Conservation (phyloP, 2,888 invertebrate species). For the Nymphalis c-album region DNA sequence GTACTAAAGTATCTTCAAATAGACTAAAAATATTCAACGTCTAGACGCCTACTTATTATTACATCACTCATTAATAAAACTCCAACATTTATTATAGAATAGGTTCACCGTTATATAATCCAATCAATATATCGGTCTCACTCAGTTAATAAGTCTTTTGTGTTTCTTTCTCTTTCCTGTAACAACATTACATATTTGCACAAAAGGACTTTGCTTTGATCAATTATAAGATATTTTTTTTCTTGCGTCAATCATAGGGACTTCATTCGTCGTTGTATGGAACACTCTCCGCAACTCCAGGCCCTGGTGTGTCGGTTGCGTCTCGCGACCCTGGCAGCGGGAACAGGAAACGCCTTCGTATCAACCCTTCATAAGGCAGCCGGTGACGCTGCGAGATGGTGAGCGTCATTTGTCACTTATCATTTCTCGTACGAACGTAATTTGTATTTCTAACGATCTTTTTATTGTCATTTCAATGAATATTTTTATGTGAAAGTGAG, state of each 20-base stretch:
- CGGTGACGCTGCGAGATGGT: constrained; percentile 73
- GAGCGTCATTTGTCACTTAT: constrained; percentile 35
- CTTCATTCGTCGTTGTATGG: constrained; percentile 88
- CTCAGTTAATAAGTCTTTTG: too few species aligned
- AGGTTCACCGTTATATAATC: background rate
- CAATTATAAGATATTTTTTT: too few species aligned
- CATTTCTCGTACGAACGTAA: too few species aligned
- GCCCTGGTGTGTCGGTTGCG: constrained; percentile 87
- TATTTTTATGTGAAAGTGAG: background rate
- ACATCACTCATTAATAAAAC: background rate
- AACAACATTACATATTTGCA: too few species aligned
- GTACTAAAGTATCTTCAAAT: constrained; percentile 29
- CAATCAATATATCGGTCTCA: too few species aligned
- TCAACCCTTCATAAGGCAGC: constrained; percentile 65
- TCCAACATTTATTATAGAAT: background rate
- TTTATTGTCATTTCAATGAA: background rate
- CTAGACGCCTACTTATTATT: background rate
- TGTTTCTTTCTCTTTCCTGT: too few species aligned
- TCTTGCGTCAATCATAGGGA: constrained; percentile 63
- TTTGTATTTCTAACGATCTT: background rate
- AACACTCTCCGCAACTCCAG: constrained; percentile 89
- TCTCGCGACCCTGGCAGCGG: constrained; percentile 84
- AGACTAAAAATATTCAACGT: constrained; percentile 9
- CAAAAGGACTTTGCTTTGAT: too few species aligned
- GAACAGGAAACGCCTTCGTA: constrained; percentile 69